Base-by-base conservation (phyloP, 2,888 invertebrate species). In the Formica aserva region DNA sequence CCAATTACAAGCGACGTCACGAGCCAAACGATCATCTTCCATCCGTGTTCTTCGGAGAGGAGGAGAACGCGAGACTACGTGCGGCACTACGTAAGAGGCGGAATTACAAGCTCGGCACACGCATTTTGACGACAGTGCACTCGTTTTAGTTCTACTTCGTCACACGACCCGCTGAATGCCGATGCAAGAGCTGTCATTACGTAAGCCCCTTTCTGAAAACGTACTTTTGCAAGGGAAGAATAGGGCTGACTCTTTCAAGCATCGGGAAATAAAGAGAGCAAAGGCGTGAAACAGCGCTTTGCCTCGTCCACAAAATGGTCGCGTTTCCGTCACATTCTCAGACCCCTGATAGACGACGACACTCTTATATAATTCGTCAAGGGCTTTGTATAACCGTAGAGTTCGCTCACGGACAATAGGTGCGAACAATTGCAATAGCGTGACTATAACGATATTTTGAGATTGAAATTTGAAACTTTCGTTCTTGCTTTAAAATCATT, bases 251-350 rank as follows among this genome's bases (percentile, higher is more conserved):
- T 71, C 32, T 52, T 52, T 60, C 41, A 75, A 80, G 66, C 55
- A 60, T 63, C 66, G 81, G 81, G 15, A 76, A 62, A 71, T 78
- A 71, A 80, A 80, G 35, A 80, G 45, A 22, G 71, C 45, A 71
- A 78, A 63, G 52, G 48, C 76, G 82, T 72, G 77, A 83, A 85
- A 78, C 82, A 67, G 55, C 65, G 66, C 83, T 69, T 65, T 32
- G 29, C 22, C 26, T 26, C 57, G 55, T 45, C 62, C 69, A 80
- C 82, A 86, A 76, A 84, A 86, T 65, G 77, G 52, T 77, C 75
- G 72, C 66, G 62, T 88, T 88, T 87, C 83, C 87, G 89, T 89
- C 86, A 87, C 87, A 82, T 83, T 38, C 55, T 6, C 48, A 15
- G 66, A 6, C 13, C 38, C 67, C 57, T 77, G 72, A 48, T 63